A percentile compares a stretch with the other conserved stretches of the same genome.
Evolutionary conservation across 2,888 invertebrate genomes (phyloP).

Genomic region (Prosapia bicincta): DNA sequence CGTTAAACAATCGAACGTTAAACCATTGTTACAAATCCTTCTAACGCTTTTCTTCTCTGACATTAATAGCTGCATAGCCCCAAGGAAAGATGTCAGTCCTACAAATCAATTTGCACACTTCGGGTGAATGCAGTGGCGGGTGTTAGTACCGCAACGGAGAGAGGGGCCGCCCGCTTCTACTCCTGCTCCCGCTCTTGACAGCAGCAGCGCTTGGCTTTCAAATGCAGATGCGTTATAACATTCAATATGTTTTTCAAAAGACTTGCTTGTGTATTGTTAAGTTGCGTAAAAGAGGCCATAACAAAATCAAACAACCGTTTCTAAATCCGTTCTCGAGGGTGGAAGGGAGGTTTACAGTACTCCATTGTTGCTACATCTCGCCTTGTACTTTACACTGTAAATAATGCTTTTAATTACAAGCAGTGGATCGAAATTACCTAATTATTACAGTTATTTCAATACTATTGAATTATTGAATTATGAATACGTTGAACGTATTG

Average conservation of each 20-base stretch:
- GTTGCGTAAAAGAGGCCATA: conserved; percentile 19
- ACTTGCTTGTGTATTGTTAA: conserved; percentile 8
- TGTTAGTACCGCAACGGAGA: neutral
- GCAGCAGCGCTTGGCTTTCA: conserved; percentile 21
- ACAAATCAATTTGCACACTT: conserved; percentile 9
- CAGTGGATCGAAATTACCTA: neutral
- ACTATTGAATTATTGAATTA: too few relatives aligned
- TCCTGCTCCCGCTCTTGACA: neutral
- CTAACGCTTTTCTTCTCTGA: neutral
- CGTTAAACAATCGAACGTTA: too few relatives aligned
- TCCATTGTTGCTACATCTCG: neutral
- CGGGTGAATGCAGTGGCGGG: neutral
- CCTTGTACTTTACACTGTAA: conserved; percentile 6
- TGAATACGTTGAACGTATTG: neutral
- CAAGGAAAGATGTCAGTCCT: neutral
- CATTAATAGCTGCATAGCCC: neutral
- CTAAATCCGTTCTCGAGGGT: neutral
- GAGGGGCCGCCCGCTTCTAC: neutral
- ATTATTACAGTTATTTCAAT: neutral
- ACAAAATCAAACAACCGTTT: conserved; percentile 16
- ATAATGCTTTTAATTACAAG: conserved; percentile 3
- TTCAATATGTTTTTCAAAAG: conserved; percentile 31
- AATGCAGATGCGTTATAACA: conserved; percentile 34
- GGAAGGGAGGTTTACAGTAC: neutral
- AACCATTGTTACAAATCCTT: too few relatives aligned